Conservation (phyloP, 1,140 invertebrate species). For the Oscheius sp. region DNA sequence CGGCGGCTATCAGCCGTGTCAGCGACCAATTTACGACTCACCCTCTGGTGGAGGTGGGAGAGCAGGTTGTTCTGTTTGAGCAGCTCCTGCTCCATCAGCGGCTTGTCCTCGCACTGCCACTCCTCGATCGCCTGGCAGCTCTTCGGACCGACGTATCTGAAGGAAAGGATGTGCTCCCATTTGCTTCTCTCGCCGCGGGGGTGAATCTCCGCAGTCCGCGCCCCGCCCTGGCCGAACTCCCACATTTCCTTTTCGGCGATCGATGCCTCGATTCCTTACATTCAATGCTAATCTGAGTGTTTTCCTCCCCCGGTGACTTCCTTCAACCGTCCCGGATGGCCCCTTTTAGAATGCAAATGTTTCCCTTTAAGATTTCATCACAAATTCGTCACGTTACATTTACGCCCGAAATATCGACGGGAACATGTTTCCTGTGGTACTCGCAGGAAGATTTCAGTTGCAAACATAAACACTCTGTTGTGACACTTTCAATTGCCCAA, state of each 20-base stretch:
- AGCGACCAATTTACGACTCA: constrained; percentile 2
- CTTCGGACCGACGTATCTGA: constrained; percentile 18
- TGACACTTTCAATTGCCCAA: too few relatives aligned
- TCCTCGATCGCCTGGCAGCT: constrained; percentile 3
- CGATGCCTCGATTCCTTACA: not conserved
- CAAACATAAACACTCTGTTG: too few relatives aligned
- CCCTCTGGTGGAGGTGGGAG: constrained; percentile 24
- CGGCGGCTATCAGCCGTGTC: not conserved
- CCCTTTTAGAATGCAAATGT: too few relatives aligned
- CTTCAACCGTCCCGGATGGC: too few relatives aligned
- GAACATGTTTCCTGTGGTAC: too few relatives aligned
- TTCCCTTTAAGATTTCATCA: too few relatives aligned
- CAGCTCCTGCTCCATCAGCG: constrained; percentile 9
- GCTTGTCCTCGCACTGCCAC: constrained; percentile 14
- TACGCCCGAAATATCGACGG: too few relatives aligned
- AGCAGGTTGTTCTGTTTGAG: constrained; percentile 26
- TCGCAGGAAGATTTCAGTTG: too few relatives aligned
- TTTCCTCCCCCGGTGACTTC: too few relatives aligned
- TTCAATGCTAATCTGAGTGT: too few relatives aligned
- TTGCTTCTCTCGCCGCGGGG: not conserved
- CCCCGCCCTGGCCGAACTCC: not conserved
- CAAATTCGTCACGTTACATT: too few relatives aligned
- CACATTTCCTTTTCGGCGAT: not conserved
- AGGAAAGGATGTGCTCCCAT: not conserved
- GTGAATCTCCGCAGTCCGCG: not conserved